phyloP scores from a whole-genome alignment of 2,113 vertebrate species.

The Chlorodrepanis virens region DNA sequence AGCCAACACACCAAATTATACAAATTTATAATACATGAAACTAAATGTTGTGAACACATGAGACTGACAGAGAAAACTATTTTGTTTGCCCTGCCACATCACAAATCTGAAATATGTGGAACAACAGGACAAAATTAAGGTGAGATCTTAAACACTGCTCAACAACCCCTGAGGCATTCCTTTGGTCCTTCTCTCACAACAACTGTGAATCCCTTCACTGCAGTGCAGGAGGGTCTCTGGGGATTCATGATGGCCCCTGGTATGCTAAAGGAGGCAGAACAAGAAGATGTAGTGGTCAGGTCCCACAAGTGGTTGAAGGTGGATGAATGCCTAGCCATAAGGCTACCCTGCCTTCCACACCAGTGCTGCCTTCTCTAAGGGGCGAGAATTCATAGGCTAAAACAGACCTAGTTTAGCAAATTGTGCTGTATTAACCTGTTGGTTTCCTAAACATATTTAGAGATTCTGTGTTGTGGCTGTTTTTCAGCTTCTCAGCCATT shows the following conservation, averaged over 20 bases:
- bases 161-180: not conserved
- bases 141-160: rapidly evolving
- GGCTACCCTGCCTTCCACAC: rapidly evolving
- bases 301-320: rapidly evolving
- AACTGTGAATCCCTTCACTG: not conserved
- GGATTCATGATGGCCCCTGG: rapidly evolving
- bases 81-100: not conserved
- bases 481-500: not conserved
- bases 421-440: not conserved
- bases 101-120: not conserved
- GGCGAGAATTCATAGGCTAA: rapidly evolving
- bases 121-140: not conserved
- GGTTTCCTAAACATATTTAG: not conserved
- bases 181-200: not conserved
- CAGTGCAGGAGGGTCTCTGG: not conserved
- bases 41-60: not conserved
- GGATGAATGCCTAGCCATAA: rapidly evolving
- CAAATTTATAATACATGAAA: not conserved
- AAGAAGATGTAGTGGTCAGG: rapidly evolving
- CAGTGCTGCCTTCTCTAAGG: not conserved
- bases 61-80: not conserved
- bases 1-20: not conserved
- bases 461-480: not conserved
- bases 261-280: not conserved
- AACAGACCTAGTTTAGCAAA: rapidly evolving